phyloP scores from a whole-genome alignment of 2,113 vertebrate genomes.

The Apeltes quadracus region DNA sequence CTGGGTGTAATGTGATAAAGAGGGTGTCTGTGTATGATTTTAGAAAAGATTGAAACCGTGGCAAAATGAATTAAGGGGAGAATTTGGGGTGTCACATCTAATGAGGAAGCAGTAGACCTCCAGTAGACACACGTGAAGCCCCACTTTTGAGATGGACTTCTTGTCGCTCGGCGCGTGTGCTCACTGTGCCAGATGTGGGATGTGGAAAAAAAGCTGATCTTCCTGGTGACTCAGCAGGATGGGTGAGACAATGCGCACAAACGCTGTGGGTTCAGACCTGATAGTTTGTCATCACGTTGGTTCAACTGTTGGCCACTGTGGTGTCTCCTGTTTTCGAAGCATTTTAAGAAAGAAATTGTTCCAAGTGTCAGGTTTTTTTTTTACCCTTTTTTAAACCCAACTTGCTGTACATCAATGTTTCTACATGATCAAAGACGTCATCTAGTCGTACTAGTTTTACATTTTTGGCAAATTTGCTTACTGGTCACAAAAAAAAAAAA shows the following conservation, averaged over 20 bases:
- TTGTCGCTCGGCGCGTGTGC: neutral
- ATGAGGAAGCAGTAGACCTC: neutral
- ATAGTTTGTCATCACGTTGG: neutral
- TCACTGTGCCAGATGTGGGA: neutral
- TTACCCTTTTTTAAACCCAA: neutral
- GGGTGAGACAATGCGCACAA: neutral
- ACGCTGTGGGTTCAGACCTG: neutral
- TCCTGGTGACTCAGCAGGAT: conserved; percentile 2
- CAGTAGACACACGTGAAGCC: conserved; percentile 3
- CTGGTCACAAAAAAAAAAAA: neutral
- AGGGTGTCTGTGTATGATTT: too few relatives aligned
- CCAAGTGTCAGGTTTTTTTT: too few relatives aligned
- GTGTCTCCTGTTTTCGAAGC: neutral
- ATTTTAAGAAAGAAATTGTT: neutral
- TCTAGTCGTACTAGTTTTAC: neutral
- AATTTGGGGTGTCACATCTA: neutral
- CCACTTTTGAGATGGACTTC: neutral
- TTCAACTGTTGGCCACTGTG: neutral
- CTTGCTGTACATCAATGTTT: neutral
- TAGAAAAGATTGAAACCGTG: too few relatives aligned
- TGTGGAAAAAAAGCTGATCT: neutral
- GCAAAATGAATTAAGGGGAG: too few relatives aligned
- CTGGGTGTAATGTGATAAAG: neutral
- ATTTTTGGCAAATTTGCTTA: neutral
- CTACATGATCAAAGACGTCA: neutral